Percentiles rank a stretch among this genome's conserved stretches.
Evolutionary conservation across 2,888 invertebrate species (phyloP).

Genomic region (Bombyx huttoni): DNA sequence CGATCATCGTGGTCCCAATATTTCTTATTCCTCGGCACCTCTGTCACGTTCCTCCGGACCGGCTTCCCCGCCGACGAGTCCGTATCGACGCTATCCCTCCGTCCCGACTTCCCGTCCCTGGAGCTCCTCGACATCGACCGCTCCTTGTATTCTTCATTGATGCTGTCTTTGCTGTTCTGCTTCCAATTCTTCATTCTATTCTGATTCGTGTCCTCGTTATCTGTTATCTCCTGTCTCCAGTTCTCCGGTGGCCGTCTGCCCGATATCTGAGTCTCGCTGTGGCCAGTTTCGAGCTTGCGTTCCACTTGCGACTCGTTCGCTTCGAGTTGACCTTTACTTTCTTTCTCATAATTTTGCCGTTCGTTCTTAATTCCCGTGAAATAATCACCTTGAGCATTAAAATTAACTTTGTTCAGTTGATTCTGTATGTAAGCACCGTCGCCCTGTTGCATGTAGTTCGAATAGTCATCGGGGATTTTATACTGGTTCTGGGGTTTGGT

Average conservation of each 20-base stretch:
- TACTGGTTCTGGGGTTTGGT: conserved; percentile 47
- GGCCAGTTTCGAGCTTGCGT: conserved; percentile 31
- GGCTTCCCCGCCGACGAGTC: conserved; percentile 19
- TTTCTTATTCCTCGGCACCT: conserved; percentile 53
- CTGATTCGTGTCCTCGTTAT: conserved; percentile 38
- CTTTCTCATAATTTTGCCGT: neutral
- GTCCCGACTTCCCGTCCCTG: conserved; percentile 23
- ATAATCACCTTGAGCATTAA: conserved; percentile 34
- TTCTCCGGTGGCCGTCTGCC: conserved; percentile 41
- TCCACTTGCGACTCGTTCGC: conserved; percentile 7
- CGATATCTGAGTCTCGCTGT: conserved; percentile 47
- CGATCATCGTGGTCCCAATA: conserved; percentile 66
- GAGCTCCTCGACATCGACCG: conserved; percentile 21
- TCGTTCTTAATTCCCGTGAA: conserved; percentile 21
- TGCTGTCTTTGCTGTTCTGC: conserved; percentile 42
- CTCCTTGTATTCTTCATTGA: conserved; percentile 34
- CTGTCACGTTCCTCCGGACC: conserved; percentile 40
- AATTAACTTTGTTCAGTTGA: conserved; percentile 31
- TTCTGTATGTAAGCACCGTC: conserved; percentile 56
- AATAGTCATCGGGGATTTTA: conserved; percentile 31
- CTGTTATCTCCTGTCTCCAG: conserved; percentile 48
- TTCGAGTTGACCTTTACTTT: too few species aligned
- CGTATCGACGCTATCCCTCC: conserved; percentile 37
- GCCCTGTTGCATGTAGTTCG: conserved; percentile 53
- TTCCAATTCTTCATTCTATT: conserved; percentile 45